Evolutionary conservation across 2,888 invertebrate species (phyloP), one percentile per base, ranked within the genome.

Genomic region (Drosophila greeni): DNA sequence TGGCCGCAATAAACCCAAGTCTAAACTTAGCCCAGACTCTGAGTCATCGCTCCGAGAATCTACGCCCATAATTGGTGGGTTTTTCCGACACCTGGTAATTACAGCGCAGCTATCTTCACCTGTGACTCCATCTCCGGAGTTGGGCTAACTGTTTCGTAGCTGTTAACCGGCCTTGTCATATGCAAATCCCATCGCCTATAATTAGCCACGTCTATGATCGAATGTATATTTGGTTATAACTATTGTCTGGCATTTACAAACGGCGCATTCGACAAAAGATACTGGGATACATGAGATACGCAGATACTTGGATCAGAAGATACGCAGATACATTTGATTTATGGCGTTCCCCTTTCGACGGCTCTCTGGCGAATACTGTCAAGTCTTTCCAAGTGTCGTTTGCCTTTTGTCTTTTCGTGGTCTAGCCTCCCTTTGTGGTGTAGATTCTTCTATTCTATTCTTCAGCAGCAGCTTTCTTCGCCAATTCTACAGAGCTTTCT

Each of bases 321-420:
- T 60, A 40, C 47, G 34, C 29, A 59, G 66, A 79, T 70, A 74
- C 72, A 67, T 74, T 77, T 80, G 81, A 80, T 82, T 80, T 75
- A 82, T 82, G 69, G 52, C 49, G 45, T 37, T 48, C 68, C 69
- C 24, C 47, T 40, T 54, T 55, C 34, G 3, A 33, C 34, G 18
- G 43, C 52, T 59, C 45, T 45, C 49, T 49, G 51, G 43, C 42
- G 31, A 51, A 59, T 58, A 42, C 14, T 47, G 45, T 31, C 45
- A 47, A 31, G 45, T 67, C 31, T 51, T 26, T 67, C 54, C 36
- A 42, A 42, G 45, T 49, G 54, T 58, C 49, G 61, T 53, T 68
- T 53, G 56, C 47, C 60, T 67, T 67, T 66, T 66, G 45, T 55
- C 57, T 60, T 14, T 8, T 34, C 9, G 8, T 6, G 18, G 24